Evolutionary conservation across 2,888 invertebrate species (phyloP).

Genomic region (Tenthredo livida): DNA sequence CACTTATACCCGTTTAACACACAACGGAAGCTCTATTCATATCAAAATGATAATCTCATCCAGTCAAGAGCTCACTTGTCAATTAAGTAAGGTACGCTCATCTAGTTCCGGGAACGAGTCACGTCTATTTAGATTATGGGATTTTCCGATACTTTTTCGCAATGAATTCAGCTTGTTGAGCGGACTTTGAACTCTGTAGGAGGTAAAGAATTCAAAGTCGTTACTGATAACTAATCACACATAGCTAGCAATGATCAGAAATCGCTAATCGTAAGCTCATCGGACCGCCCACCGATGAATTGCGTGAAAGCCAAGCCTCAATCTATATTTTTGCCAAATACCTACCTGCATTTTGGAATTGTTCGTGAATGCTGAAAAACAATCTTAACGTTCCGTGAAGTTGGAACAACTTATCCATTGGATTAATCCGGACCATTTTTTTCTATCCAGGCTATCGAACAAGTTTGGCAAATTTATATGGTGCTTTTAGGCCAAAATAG

Average conservation of each 20-base stretch:
- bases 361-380: neutral
- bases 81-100: neutral
- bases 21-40: neutral
- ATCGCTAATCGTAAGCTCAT: neutral
- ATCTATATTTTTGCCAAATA: neutral
- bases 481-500: neutral
- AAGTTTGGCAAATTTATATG: neutral
- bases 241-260: neutral
- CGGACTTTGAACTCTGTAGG: neutral
- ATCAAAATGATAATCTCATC: neutral
- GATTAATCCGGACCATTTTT: neutral
- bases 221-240: neutral
- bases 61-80: constrained; percentile 3
- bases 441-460: neutral
- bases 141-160: neutral
- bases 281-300: neutral
- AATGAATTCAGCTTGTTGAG: neutral
- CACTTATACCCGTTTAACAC: neutral
- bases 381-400: too few species aligned
- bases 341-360: neutral
- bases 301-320: neutral
- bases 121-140: neutral
- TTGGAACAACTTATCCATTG: neutral
- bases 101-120: neutral
- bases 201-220: neutral